Conservation (phyloP, 2,113 vertebrate species). For the Rhynchomys soricoides region DNA sequence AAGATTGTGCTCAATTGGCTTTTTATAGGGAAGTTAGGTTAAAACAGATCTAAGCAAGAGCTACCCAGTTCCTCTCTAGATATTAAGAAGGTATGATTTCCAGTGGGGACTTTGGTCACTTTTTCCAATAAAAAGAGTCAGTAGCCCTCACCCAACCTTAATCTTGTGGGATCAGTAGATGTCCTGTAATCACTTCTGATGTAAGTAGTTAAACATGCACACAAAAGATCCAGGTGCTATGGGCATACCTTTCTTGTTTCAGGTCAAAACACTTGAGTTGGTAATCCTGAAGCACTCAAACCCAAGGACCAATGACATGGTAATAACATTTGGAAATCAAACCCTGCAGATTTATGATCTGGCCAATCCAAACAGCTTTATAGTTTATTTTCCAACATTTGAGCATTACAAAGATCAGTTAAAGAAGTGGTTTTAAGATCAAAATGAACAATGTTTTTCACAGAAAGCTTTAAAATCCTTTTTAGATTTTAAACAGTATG, state of each 20-base stretch:
- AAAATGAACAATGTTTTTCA: neutral
- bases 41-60: neutral
- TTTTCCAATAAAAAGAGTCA: neutral
- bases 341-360: neutral
- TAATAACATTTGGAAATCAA: neutral
- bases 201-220: neutral
- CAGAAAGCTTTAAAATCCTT: neutral
- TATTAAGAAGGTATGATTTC: neutral
- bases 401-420: neutral
- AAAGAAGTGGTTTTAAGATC: neutral
- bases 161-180: neutral
- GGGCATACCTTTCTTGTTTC: neutral
- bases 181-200: neutral
- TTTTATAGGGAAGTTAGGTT: constrained; percentile 5
- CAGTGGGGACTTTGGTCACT: neutral
- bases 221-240: neutral
- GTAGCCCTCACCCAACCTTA: neutral
- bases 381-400: neutral
- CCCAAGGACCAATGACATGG: neutral
- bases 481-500: neutral
- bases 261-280: neutral
- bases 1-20: neutral
- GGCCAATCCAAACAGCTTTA: neutral
- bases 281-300: neutral
- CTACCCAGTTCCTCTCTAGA: neutral